These are phyloP conservation scores for Parnassius glacialis DNA, from an alignment of 2,888 invertebrate genomes.

Conservation along the genomic window DNA sequence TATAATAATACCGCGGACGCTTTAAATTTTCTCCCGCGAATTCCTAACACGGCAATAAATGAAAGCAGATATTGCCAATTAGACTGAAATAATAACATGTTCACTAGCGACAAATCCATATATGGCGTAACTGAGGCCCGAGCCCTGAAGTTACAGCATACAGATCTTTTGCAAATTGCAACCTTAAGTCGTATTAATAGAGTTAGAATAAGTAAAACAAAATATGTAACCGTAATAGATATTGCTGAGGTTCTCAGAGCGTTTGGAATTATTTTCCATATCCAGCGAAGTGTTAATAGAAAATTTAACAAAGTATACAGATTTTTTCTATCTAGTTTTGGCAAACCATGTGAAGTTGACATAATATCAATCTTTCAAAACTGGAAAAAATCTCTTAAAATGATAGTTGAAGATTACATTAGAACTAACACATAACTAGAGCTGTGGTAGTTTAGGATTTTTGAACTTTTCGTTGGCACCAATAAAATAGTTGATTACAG, in stretches of 20 bases:
- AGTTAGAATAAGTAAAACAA: neutral
- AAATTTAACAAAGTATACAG: neutral
- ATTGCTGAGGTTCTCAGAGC: conserved; percentile 13
- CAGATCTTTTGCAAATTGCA: conserved; percentile 3
- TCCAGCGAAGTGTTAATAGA: neutral
- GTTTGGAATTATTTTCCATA: conserved; percentile 16
- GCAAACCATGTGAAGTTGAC: no score
- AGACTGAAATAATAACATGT: conserved; percentile 31
- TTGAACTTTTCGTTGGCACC: no score
- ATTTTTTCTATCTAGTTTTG: neutral
- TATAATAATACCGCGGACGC: conserved; percentile 13
- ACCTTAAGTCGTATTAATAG: conserved; percentile 8
- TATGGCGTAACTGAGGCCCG: conserved; percentile 18
- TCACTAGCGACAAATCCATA: conserved; percentile 17
- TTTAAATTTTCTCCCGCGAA: conserved; percentile 23
- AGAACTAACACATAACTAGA: no score
- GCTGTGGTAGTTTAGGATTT: no score
- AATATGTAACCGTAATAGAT: conserved; percentile 1
- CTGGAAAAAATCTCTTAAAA: no score
- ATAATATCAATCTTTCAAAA: no score
- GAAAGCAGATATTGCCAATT: conserved; percentile 32
- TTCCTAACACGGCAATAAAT: conserved; percentile 30
- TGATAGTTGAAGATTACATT: no score
- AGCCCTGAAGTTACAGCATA: neutral
- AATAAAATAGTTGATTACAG: no score